Evolutionary conservation across 2,888 invertebrate genomes (phyloP).

Genomic region (Nebria salina): DNA sequence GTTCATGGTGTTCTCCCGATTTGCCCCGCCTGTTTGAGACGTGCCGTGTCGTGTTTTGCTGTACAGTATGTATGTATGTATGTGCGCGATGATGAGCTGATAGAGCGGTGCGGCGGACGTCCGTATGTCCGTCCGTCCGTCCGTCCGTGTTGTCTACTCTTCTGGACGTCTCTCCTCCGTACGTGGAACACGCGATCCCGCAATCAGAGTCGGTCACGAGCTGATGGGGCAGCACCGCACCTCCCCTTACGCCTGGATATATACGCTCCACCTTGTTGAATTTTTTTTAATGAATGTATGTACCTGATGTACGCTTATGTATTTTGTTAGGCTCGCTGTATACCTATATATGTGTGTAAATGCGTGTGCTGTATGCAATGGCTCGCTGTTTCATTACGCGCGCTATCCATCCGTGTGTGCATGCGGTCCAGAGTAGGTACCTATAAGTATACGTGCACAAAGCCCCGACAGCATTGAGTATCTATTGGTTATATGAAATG

Average conservation of each 20-base stretch:
- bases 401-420: constrained; percentile 14
- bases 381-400: constrained; percentile 35
- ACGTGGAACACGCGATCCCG: constrained; percentile 46
- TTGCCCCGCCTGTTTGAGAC: neutral
- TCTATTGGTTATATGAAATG: neutral
- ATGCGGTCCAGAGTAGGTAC: neutral
- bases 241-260: constrained; percentile 15
- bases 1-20: neutral
- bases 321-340: neutral
- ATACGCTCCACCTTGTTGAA: constrained; percentile 15
- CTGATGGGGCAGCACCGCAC: constrained; percentile 24
- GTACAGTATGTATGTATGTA: constrained; percentile 15
- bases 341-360: constrained; percentile 20
- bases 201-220: constrained; percentile 47
- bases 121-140: constrained; percentile 31
- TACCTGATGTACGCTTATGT: neutral
- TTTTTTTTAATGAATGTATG: neutral
- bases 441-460: neutral
- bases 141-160: constrained; percentile 31
- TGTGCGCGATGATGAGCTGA: constrained; percentile 39
- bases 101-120: constrained; percentile 27
- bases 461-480: neutral
- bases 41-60: constrained; percentile 8
- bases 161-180: constrained; percentile 37
- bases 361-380: constrained; percentile 34